Conservation (phyloP, 2,888 invertebrate genomes). For the Andrena flavipes region DNA sequence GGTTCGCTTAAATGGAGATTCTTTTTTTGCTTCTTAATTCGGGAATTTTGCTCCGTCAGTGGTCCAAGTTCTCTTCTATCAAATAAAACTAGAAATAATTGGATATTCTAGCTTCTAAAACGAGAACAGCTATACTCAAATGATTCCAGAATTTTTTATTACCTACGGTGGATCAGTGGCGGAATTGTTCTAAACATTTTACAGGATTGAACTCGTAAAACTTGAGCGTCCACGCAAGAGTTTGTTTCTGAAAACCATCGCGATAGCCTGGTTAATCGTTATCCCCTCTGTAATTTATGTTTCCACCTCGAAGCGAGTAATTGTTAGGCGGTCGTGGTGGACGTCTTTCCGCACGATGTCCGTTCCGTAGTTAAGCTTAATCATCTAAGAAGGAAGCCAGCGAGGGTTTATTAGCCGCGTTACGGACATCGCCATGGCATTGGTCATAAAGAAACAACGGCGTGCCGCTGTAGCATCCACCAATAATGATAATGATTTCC, state of each 20-base stretch:
- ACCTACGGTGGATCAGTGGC: not conserved
- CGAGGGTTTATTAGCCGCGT: conserved; percentile 19
- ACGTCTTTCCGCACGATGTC: not conserved
- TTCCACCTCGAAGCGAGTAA: conserved; percentile 10
- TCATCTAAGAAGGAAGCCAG: conserved; percentile 32
- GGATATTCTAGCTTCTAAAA: not conserved
- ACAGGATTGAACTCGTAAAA: not conserved
- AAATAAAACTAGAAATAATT: not conserved
- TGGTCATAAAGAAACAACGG: conserved; percentile 16
- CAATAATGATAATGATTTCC: conserved; percentile 48
- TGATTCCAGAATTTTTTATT: not conserved
- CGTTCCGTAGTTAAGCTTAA: conserved; percentile 9
- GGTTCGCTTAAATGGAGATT: no score
- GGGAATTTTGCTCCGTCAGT: no score
- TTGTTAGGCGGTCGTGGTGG: not conserved
- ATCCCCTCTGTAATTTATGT: conserved; percentile 1
- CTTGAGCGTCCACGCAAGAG: not conserved
- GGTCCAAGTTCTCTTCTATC: not conserved
- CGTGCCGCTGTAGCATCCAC: conserved; percentile 11
- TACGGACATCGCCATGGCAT: conserved; percentile 1
- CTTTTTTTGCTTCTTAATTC: no score
- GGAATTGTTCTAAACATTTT: not conserved
- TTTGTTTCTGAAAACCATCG: not conserved
- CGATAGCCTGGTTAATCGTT: not conserved
- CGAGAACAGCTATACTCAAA: not conserved